Conservation (phyloP, 1,140 invertebrate species). For the Meteorus sp. region DNA sequence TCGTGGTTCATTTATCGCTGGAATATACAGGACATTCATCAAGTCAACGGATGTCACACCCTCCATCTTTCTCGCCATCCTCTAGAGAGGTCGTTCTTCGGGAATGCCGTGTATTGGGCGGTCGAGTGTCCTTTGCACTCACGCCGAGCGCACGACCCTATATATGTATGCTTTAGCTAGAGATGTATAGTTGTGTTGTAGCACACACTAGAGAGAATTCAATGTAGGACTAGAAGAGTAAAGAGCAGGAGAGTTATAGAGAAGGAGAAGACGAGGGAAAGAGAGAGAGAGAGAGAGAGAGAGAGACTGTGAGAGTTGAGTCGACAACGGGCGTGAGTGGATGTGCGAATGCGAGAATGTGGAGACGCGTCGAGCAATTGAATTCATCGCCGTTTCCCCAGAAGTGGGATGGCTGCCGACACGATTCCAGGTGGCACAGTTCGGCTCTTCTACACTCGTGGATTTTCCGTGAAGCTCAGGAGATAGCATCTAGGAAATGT, state of each 20-base stretch:
- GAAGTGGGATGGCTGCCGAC: slow-evolving; percentile 3
- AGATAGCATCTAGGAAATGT: slow-evolving; percentile 10
- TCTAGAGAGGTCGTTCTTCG: background rate
- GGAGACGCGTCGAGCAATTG: slow-evolving; percentile 19
- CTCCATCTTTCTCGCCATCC: background rate
- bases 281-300: background rate
- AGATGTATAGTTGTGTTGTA: background rate
- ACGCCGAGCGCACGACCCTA: background rate
- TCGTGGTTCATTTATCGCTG: slow-evolving; percentile 29
- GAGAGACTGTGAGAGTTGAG: background rate
- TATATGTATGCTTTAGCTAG: background rate
- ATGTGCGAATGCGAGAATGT: slow-evolving; percentile 19
- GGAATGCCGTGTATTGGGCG: background rate
- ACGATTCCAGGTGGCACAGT: slow-evolving; percentile 19
- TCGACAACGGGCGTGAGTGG: background rate
- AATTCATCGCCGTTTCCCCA: slow-evolving; percentile 22
- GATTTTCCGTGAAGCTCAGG: slow-evolving; percentile 3
- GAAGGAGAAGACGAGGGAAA: background rate
- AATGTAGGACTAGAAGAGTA: no score
- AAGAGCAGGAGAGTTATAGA: background rate
- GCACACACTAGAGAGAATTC: background rate
- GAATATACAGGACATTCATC: slow-evolving; percentile 32
- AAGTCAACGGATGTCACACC: slow-evolving; percentile 20
- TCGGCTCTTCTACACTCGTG: background rate
- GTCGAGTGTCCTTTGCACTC: slow-evolving; percentile 1